Conservation (phyloP, 2,113 vertebrate genomes). For the Hypanus sabinus region DNA sequence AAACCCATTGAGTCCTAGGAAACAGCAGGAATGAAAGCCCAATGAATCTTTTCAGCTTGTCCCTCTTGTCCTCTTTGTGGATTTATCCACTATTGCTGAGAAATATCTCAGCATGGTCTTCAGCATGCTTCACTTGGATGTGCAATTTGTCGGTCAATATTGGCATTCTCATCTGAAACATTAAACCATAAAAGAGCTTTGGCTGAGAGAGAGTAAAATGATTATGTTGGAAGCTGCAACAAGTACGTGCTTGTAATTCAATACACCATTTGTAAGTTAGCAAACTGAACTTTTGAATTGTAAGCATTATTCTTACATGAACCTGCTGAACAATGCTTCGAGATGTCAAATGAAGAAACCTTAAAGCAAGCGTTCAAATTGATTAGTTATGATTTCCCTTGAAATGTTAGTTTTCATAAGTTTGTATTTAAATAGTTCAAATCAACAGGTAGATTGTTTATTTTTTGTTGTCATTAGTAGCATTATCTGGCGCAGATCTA, state of each 20-base stretch:
- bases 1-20: no score
- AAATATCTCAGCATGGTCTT: background rate
- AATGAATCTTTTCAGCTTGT: background rate
- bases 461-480: background rate
- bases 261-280: background rate
- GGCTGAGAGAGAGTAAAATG: background rate
- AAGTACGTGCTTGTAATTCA: slow-evolving; percentile 13
- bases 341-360: background rate
- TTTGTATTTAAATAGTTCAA: background rate
- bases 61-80: no score
- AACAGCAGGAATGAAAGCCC: background rate
- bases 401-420: background rate
- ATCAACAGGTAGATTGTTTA: background rate
- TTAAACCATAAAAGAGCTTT: background rate
- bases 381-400: background rate
- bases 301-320: background rate
- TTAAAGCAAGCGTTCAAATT: background rate
- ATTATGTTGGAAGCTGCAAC: background rate
- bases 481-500: background rate
- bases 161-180: background rate
- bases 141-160: background rate
- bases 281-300: background rate
- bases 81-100: background rate
- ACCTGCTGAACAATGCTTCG: slow-evolving; percentile 2
- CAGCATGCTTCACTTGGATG: background rate